Evolutionary conservation across 2,888 invertebrate species (phyloP), one percentile per base, ranked within the genome.

Genomic region (Gonocerus acuteangulatus): DNA sequence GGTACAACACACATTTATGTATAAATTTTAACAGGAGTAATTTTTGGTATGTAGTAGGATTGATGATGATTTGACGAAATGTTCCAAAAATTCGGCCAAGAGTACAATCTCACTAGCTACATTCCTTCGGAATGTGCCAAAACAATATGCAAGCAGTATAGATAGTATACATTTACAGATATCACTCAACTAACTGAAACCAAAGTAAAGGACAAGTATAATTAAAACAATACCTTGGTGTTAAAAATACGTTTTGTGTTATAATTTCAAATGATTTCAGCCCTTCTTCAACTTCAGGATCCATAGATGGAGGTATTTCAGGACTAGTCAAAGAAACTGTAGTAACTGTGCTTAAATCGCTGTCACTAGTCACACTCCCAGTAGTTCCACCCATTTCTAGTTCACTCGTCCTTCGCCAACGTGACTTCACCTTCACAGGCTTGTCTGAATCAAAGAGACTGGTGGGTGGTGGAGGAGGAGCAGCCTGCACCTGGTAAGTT

Each of bases 351-450:
- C 21, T 59, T 60, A 23, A 36, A 32, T 34, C 44, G 45, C 66
- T 4, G 71, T 69, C 54, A 54, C 54, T 48, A 72, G 71, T 32
- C 1, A 34, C 54, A 21, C 18, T 16, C 15, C 56, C 45, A 32
- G 44, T 32, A 18, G 63, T 44, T 18, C 62, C 60, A 22, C 74
- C 74, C 83, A 84, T 83, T 73, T 86, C 87, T 60, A 86, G 74
- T 70, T 87, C 87, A 73, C 86, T 85, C 1, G 86, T 86, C 65
- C 86, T 75, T 62, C 87, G 75, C 87, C 87, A 88, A 11, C 87
- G 78, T 11, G 87, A 87, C 71, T 88, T 88, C 0, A 88, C 86
- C 76, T 87, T 87, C 0, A 87, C 85, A 1, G 86, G 87, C 76
- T 85, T 85, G 59, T 73, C 68, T 18, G 63, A 34, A 34, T 68